Conservation (phyloP, 1,140 invertebrate species). For the Drosophila willistoni region DNA sequence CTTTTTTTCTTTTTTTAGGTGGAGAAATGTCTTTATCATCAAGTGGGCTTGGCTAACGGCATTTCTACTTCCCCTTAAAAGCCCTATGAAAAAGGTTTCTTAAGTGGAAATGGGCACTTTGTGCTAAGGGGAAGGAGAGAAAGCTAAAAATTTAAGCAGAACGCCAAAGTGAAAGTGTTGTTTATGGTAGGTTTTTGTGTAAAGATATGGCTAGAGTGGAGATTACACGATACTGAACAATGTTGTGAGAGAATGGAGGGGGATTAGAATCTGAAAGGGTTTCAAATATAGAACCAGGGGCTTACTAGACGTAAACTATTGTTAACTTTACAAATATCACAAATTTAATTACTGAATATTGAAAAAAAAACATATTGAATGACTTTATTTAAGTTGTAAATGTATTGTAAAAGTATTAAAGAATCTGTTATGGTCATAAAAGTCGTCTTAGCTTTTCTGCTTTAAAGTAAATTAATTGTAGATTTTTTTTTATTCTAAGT, state of each 20-base stretch:
- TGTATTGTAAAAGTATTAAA: too few relatives aligned
- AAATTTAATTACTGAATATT: too few relatives aligned
- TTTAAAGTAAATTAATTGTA: too few relatives aligned
- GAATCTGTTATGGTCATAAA: too few relatives aligned
- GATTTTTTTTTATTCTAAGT: too few relatives aligned
- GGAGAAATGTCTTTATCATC: conserved; percentile 13
- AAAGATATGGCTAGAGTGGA: background rate
- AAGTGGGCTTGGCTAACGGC: background rate
- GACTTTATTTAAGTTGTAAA: too few relatives aligned
- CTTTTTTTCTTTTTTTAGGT: background rate
- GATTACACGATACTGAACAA: background rate
- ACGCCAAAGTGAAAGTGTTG: background rate
- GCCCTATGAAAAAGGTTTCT: conserved; percentile 15
- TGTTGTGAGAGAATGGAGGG: background rate
- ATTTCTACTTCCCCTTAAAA: conserved; percentile 11
- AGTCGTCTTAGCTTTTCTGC: too few relatives aligned
- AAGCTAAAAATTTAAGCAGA: background rate
- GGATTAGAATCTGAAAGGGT: background rate
- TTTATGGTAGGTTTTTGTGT: background rate
- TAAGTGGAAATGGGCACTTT: conserved; percentile 14
- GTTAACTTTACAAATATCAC: too few relatives aligned
- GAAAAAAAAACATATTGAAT: too few relatives aligned
- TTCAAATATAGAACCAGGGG: background rate
- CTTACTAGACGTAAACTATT: background rate
- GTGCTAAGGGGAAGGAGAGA: conserved; percentile 10